Base-by-base conservation (phyloP, 2,888 invertebrate species). In the Megalurothrips usitatus region DNA sequence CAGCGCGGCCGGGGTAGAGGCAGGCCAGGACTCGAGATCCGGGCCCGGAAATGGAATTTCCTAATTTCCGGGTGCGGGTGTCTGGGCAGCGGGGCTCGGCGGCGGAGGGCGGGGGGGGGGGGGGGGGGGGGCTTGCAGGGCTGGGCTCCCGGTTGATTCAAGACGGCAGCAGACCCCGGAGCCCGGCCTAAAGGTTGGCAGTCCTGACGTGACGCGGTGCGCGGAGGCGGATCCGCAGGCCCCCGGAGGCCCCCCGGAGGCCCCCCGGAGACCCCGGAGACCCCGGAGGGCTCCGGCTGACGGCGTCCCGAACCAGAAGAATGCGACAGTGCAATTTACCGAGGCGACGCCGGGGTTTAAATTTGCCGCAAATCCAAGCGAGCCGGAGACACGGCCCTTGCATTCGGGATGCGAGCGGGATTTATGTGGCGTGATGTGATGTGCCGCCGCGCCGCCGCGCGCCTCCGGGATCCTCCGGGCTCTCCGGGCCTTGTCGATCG, bases 241-340 rank as follows among this genome's bases (percentile, higher is more conserved):
- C 34, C 34, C n/a, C n/a, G n/a, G n/a, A n/a, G 34, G 34, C 34
- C 34, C 34, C 34, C 34, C 34, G 34, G 34, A 43, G 34, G 34
- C 34, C 34, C 34, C 34, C 34, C 34, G 34, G 34, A 43, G 34
- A 6, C 34, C 34, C 34, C 34, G 34, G 34, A 43, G 34, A 6
- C 34, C 34, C 34, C 34, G 34, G 34, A 43, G 34, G 34, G 34
- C 34, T 43, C 34, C 34, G 34, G 34, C 34, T 43, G 34, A 43
- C 34, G 34, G 34, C 34, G 34, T 43, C 34, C 34, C 34, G 34
- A 43, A 2, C 23, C 11, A 23, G 68, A 75, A 75, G 68, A 75
- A 75, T 75, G 68, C 68, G 68, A 75, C 68, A 75, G 68, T 26
- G 68, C 68, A 75, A 75, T 75, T 75, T 75, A 75, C 68, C 68